phyloP scores from a whole-genome alignment of 1,140 invertebrate genomes.

The Pristionchus pacificus region DNA sequence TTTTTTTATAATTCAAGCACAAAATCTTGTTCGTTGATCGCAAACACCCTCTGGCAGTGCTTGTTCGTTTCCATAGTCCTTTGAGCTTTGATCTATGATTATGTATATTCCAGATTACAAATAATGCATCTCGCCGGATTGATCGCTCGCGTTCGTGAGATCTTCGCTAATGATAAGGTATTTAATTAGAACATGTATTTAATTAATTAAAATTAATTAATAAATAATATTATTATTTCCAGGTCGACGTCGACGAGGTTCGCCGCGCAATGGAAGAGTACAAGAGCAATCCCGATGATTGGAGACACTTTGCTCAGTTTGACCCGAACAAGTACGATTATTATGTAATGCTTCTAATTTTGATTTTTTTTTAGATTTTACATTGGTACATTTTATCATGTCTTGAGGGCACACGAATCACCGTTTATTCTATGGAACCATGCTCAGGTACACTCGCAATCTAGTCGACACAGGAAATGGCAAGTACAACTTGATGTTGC shows the following conservation, averaged over 20 bases:
- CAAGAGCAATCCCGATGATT: constrained; percentile 80
- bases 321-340: constrained; percentile 76
- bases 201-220: too few species aligned
- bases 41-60: too few species aligned
- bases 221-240: too few species aligned
- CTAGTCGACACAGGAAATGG: constrained; percentile 87
- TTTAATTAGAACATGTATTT: too few species aligned
- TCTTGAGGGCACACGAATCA: too few species aligned
- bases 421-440: not conserved
- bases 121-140: constrained; percentile 23
- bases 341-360: constrained; percentile 14
- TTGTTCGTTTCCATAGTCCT: too few species aligned
- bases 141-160: constrained; percentile 22
- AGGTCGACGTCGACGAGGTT: constrained; percentile 31
- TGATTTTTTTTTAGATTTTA: too few species aligned
- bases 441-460: constrained; percentile 79
- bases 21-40: too few species aligned
- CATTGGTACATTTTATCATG: too few species aligned
- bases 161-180: constrained; percentile 32
- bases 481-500: constrained; percentile 90
- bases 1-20: too few species aligned
- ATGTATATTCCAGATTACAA: too few species aligned
- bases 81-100: too few species aligned
- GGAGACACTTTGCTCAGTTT: constrained; percentile 90
- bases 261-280: constrained; percentile 66